Evolutionary conservation across 2,797 vertebrate species (phyloP).

Genomic region (Spheniscus humboldti): DNA sequence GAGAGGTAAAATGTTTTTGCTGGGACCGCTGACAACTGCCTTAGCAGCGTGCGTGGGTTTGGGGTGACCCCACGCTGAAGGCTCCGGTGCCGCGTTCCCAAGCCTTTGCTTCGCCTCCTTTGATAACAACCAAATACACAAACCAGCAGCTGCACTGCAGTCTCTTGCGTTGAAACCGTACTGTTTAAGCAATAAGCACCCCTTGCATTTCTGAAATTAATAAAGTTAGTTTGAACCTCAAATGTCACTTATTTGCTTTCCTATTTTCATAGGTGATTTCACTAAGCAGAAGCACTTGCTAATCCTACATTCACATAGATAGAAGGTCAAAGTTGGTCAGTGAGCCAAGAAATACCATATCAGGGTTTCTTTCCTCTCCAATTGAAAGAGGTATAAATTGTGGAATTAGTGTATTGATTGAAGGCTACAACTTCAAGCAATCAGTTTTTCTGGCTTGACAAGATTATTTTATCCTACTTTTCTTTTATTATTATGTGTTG

Average conservation of each 20-base stretch:
- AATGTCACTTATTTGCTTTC: slow-evolving; percentile 87
- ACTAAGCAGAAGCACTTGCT: slow-evolving; percentile 90
- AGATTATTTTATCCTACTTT: slow-evolving; percentile 99
- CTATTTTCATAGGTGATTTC: slow-evolving; percentile 92
- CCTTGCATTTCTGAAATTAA: slow-evolving; percentile 82
- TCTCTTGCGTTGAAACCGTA: neutral
- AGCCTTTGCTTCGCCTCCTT: neutral
- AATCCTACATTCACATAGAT: slow-evolving; percentile 89
- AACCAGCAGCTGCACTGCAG: neutral
- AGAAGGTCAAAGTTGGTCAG: slow-evolving; percentile 99
- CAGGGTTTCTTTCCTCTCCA: slow-evolving; percentile 94
- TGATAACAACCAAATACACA: neutral
- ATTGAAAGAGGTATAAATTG: slow-evolving; percentile 97
- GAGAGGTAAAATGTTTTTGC: neutral
- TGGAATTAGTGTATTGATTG: slow-evolving; percentile 99
- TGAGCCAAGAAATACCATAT: slow-evolving; percentile 99
- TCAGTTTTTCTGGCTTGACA: slow-evolving; percentile 99
- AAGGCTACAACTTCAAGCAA: slow-evolving; percentile 91
- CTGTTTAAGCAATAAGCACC: slow-evolving; percentile 49
- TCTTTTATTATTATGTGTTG: slow-evolving; percentile 99
- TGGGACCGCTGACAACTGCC: neutral
- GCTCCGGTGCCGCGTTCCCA: neutral
- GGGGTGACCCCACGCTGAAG: neutral
- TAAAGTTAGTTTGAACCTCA: slow-evolving; percentile 86
- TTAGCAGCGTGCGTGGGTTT: fast-evolving